Percentiles rank a stretch among this genome's conserved stretches.
Evolutionary conservation across 2,888 invertebrate species (phyloP).

Genomic region (Pharmacophagus antenor): DNA sequence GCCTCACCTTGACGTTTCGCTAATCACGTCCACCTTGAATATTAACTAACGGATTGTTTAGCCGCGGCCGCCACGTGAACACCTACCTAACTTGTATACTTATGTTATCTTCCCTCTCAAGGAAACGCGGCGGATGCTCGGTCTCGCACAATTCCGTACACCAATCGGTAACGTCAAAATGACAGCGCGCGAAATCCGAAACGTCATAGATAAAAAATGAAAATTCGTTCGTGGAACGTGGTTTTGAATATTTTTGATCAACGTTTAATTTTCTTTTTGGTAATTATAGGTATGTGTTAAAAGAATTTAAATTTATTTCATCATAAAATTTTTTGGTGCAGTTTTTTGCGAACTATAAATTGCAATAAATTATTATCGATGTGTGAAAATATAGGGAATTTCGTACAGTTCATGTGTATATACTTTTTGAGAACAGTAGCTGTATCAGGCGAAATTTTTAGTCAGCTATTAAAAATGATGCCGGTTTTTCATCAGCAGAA

Average conservation of each 20-base stretch:
- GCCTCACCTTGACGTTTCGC: constrained; percentile 72
- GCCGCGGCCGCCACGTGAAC: constrained; percentile 39
- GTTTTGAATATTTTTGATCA: too few relatives aligned
- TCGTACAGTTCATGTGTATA: not conserved
- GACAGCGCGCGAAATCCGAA: constrained; percentile 2
- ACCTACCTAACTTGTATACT: constrained; percentile 31
- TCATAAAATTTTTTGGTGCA: too few relatives aligned
- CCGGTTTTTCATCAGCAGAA: constrained; percentile 19
- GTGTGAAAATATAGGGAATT: not conserved
- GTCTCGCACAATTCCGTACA: constrained; percentile 8
- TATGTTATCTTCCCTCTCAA: constrained; percentile 36
- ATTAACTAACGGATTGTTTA: constrained; percentile 72
- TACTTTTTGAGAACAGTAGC: not conserved
- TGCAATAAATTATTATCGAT: too few relatives aligned
- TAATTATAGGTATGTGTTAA: too few relatives aligned
- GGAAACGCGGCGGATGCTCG: constrained; percentile 31
- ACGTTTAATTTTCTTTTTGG: too few relatives aligned
- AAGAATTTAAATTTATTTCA: too few relatives aligned
- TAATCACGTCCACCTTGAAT: constrained; percentile 78
- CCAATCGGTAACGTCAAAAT: not conserved
- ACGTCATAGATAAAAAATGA: not conserved
- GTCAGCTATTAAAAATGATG: constrained; percentile 10
- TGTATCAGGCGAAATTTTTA: constrained; percentile 9
- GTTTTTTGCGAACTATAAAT: too few relatives aligned
- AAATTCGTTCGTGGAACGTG: too few relatives aligned